phyloP scores from a whole-genome alignment of 2,888 invertebrate species.

The Caprella mutica region DNA sequence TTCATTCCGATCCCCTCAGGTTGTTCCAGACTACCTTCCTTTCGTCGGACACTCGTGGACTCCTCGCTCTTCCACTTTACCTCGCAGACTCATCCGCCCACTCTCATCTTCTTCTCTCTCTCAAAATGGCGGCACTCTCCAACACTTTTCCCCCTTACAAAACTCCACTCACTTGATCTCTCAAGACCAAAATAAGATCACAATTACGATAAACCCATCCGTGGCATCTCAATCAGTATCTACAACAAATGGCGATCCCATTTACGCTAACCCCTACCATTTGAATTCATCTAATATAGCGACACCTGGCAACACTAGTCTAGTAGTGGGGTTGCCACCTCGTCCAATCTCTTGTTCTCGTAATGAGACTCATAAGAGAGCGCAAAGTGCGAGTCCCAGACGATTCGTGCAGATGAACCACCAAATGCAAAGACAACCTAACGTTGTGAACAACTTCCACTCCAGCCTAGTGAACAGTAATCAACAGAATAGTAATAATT shows the following conservation, averaged over 20 bases:
- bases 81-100: slow-evolving; percentile 6
- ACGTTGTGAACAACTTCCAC: too few species aligned
- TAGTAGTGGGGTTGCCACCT: background rate
- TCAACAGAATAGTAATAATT: background rate
- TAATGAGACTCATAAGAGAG: background rate
- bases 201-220: background rate
- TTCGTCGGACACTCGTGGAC: slow-evolving; percentile 16
- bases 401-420: background rate
- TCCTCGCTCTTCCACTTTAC: slow-evolving; percentile 30
- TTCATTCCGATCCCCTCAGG: too few species aligned
- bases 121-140: background rate
- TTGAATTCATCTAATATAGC: background rate
- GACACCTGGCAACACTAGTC: background rate
- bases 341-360: background rate
- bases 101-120: slow-evolving; percentile 4
- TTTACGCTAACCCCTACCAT: background rate
- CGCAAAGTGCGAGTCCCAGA: slow-evolving; percentile 2
- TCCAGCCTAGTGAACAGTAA: background rate
- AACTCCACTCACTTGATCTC: background rate
- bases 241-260: background rate
- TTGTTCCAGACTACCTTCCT: slow-evolving; percentile 9
- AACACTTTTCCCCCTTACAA: background rate
- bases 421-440: too few species aligned
- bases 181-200: too few species aligned
- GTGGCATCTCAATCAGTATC: background rate